Evolutionary conservation across 1,140 invertebrate species (phyloP), one percentile per base, ranked within the genome.

Genomic region (Drosophila sp.): DNA sequence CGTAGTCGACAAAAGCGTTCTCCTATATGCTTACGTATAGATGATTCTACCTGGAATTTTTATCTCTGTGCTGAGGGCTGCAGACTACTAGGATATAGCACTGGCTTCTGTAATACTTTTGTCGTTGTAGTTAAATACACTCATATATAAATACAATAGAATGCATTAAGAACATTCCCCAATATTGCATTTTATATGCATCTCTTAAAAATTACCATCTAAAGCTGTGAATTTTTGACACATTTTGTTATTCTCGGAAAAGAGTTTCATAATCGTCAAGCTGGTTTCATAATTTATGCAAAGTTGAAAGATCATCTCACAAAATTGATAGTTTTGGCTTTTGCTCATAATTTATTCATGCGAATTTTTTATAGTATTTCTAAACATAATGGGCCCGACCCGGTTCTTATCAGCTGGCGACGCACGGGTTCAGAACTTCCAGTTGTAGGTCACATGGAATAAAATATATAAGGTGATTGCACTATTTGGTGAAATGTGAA

Each of bases 1-100:
- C 27, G 60, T 3, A 41, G 11, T 1, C 75, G 65, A 17, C 75
- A 50, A 6, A 70, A 70, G 27, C 75, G 76, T 23, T 70, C 66
- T 3, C 35, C 33, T 35, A 4, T 23, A 23, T 23, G 5, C 41
- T 23, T 47, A 4, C 41, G 17, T 23, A 23, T 47, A 2, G 8
- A 7, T 2, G 5, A 25, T 23, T 3, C 33, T 7, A 3, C 1
- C 44, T 47, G 44, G 35, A 11, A 38, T 38, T 23, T 1, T 7
- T 4, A 17, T 25, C 2, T 5, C 8, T 38, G 35, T 10, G 11
- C 11, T 38, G 2, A 4, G 8, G 10, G 25, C 17, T 47, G 44
- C 1, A 23, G 5, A 23, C 6, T 0, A 0, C 6, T 1, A 27
- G 44, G 44, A 3, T 50, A 8, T 50, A 50, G 0, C 1, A 3